Evolutionary conservation across 2,888 invertebrate genomes (phyloP).

Genomic region (Drosophila picticornis): DNA sequence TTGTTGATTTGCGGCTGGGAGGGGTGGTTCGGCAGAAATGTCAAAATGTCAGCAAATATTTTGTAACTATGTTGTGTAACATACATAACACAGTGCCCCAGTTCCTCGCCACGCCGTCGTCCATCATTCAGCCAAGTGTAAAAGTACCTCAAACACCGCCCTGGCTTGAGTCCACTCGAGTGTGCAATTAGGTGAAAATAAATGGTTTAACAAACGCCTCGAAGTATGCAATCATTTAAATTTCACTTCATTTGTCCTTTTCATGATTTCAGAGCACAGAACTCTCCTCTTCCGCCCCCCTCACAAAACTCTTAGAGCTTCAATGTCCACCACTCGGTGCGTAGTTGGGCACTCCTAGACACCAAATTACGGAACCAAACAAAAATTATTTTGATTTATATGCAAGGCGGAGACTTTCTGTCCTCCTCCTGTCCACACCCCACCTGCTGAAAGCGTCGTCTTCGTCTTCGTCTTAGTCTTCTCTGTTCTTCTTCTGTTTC

Average conservation of each 20-base stretch:
- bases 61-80: slow-evolving; percentile 59
- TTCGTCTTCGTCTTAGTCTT: slow-evolving; percentile 7
- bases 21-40: slow-evolving; percentile 5
- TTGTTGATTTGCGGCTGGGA: slow-evolving; percentile 16
- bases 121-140: slow-evolving; percentile 49
- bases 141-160: slow-evolving; percentile 47
- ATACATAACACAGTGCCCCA: slow-evolving; percentile 2
- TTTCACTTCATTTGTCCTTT: slow-evolving; percentile 82
- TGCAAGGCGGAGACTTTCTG: slow-evolving; percentile 53
- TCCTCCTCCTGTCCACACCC: slow-evolving; percentile 13
- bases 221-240: slow-evolving; percentile 81
- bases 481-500: slow-evolving; percentile 5
- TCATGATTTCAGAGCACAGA: slow-evolving; percentile 60
- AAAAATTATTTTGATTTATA: slow-evolving; percentile 82
- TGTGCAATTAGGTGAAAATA: slow-evolving; percentile 82
- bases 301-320: not conserved
- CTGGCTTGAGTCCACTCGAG: slow-evolving; percentile 66
- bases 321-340: not conserved
- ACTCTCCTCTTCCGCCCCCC: not conserved
- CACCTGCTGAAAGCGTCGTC: slow-evolving; percentile 53
- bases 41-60: slow-evolving; percentile 71
- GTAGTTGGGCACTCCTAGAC: slow-evolving; percentile 44
- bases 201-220: slow-evolving; percentile 81
- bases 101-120: not conserved
- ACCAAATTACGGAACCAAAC: slow-evolving; percentile 75